Evolutionary conservation across 2,888 invertebrate genomes (phyloP).

Genomic region (Hofmannophila pseudospretella): DNA sequence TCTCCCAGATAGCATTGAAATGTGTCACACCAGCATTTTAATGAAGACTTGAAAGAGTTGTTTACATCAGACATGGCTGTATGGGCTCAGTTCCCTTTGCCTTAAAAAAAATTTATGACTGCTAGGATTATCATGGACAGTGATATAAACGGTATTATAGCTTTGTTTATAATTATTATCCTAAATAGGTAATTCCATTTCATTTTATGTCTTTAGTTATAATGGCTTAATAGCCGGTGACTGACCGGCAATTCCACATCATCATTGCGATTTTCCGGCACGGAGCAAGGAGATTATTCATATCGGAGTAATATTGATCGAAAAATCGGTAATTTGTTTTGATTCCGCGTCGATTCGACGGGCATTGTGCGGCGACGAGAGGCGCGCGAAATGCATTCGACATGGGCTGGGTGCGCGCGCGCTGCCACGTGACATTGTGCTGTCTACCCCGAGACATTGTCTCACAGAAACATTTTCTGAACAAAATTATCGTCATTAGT

Average conservation of each 20-base stretch:
- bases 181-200: constrained; percentile 33
- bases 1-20: too few relatives aligned
- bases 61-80: too few relatives aligned
- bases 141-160: too few relatives aligned
- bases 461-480: too few relatives aligned
- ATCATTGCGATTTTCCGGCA: constrained; percentile 44
- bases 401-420: constrained; percentile 45
- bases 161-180: too few relatives aligned
- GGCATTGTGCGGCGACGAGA: constrained; percentile 54
- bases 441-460: not conserved
- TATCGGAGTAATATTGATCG: not conserved
- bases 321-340: constrained; percentile 59
- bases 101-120: too few relatives aligned
- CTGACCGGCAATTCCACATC: constrained; percentile 25
- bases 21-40: too few relatives aligned
- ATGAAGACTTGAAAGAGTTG: too few relatives aligned
- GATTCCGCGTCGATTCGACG: constrained; percentile 54
- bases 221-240: constrained; percentile 30
- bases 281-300: constrained; percentile 12
- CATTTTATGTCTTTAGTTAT: constrained; percentile 21
- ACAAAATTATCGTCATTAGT: too few relatives aligned
- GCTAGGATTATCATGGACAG: too few relatives aligned
- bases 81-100: too few relatives aligned
- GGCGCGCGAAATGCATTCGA: constrained; percentile 58
- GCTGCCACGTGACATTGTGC: constrained; percentile 31